Conservation (phyloP, 2,888 invertebrate genomes). For the Ramazzottius varieornatus region DNA sequence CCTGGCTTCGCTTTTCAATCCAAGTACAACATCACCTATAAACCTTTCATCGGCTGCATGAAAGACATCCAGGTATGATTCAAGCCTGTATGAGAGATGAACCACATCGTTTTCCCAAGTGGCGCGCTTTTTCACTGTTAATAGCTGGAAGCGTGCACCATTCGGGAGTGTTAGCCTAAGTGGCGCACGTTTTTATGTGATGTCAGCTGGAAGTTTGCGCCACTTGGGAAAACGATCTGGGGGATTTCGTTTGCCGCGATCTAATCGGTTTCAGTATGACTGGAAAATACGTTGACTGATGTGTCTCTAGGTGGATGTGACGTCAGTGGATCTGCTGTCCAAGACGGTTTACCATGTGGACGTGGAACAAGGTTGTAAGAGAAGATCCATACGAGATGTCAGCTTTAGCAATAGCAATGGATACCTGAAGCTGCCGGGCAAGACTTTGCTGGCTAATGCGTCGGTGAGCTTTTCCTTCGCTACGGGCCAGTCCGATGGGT, state of each 20-base stretch:
- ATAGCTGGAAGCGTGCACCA: too few species aligned
- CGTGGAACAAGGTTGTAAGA: constrained; percentile 15
- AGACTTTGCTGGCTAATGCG: constrained; percentile 36
- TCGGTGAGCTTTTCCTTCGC: constrained; percentile 49
- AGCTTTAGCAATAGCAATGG: constrained; percentile 37
- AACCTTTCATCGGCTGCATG: constrained; percentile 34
- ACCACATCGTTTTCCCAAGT: too few species aligned
- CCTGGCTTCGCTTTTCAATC: constrained; percentile 33
- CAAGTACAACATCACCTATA: not conserved
- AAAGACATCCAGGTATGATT: constrained; percentile 43
- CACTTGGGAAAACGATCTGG: too few species aligned
- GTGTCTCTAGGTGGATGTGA: not conserved
- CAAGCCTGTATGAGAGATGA: too few species aligned
- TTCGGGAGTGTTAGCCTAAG: too few species aligned
- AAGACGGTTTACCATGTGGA: constrained; percentile 13
- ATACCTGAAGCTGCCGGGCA: constrained; percentile 43
- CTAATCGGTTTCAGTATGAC: too few species aligned
- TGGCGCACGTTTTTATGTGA: too few species aligned
- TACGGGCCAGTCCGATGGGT: constrained; percentile 36
- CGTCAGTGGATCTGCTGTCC: not conserved
- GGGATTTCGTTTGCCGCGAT: too few species aligned
- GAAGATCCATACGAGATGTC: constrained; percentile 5
- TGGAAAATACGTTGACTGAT: too few species aligned
- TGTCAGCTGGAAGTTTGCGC: too few species aligned
- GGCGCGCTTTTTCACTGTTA: too few species aligned